Conservation (phyloP, 1,140 invertebrate genomes). For the Heterodera carotae region DNA sequence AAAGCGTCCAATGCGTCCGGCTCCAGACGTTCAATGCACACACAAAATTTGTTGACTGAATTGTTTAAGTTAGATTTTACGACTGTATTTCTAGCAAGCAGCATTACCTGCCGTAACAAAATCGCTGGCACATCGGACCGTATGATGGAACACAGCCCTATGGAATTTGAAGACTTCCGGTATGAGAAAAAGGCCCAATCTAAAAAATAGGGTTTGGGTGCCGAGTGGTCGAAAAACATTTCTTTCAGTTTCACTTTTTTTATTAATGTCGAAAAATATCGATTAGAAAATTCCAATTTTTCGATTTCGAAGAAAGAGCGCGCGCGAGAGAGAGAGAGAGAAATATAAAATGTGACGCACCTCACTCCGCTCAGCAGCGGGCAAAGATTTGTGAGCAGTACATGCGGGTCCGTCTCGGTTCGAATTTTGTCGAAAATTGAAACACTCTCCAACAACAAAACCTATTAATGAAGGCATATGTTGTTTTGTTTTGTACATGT, state of each 20-base stretch:
- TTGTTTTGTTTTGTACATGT: too few species aligned
- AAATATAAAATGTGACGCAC: background rate
- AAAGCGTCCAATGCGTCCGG: background rate
- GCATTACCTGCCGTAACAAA: background rate
- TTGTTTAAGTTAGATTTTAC: too few species aligned
- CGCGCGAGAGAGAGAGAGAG: too few species aligned
- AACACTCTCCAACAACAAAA: slow-evolving; percentile 12
- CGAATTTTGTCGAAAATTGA: slow-evolving; percentile 16
- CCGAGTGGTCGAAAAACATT: too few species aligned
- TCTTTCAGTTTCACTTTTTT: too few species aligned
- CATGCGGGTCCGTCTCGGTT: slow-evolving; percentile 7
- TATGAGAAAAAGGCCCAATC: too few species aligned
- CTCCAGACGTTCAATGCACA: background rate
- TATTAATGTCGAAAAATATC: too few species aligned
- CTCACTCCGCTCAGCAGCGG: background rate
- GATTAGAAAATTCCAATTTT: too few species aligned
- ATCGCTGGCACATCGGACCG: background rate
- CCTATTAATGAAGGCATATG: background rate
- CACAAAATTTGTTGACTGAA: background rate
- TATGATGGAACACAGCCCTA: background rate
- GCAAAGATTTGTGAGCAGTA: background rate
- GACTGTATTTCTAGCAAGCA: too few species aligned
- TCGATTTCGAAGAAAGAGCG: too few species aligned
- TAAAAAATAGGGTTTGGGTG: too few species aligned
- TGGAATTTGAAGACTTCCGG: background rate